phyloP scores from a whole-genome alignment of 2,797 vertebrate species.

The Bradypodion pumilum region DNA sequence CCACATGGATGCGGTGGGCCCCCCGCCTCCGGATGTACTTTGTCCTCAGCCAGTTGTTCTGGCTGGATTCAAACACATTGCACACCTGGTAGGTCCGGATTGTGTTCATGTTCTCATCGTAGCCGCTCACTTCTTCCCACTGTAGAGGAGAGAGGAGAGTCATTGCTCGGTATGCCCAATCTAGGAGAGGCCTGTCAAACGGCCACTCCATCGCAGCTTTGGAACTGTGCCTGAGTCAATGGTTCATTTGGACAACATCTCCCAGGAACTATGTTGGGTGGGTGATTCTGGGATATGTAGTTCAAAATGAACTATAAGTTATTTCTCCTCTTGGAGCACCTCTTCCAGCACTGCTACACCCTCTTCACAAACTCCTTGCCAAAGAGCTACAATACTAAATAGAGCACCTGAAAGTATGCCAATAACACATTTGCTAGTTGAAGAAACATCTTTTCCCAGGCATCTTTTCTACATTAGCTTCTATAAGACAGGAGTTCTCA shows the following conservation, averaged over 20 bases:
- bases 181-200: not conserved
- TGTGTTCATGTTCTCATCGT: constrained; percentile 97
- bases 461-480: too few species aligned
- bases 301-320: too few species aligned
- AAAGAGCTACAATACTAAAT: not conserved
- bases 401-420: not conserved
- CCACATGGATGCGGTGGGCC: constrained; percentile 93
- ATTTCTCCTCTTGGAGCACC: too few species aligned
- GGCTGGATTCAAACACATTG: constrained; percentile 92
- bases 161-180: not conserved
- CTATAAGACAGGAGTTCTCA: too few species aligned
- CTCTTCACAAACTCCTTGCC: too few species aligned
- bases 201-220: not conserved
- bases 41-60: constrained; percentile 97
- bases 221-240: not conserved
- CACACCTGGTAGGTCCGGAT: constrained; percentile 97
- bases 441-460: too few species aligned
- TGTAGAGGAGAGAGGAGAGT: constrained; percentile 63
- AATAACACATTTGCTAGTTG: not conserved
- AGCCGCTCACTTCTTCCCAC: constrained; percentile 98
- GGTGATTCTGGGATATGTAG: too few species aligned
- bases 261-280: too few species aligned
- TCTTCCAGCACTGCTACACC: too few species aligned
- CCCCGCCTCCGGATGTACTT: constrained; percentile 89
- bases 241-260: too few species aligned